Conservation (phyloP, 2,113 vertebrate species). For the Triplophysa siluroides region DNA sequence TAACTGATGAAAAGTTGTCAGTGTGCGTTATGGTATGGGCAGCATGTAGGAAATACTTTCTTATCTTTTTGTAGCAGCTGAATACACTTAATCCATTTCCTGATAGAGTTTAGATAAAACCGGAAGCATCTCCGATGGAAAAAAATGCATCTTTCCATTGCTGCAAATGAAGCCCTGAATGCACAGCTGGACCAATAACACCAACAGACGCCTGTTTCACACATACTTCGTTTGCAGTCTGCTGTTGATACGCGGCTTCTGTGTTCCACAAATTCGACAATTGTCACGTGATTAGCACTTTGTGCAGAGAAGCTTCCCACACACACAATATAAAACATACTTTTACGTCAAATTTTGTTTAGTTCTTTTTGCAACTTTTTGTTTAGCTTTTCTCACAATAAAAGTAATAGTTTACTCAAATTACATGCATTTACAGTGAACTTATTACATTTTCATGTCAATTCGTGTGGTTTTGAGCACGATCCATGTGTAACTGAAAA, state of each 20-base stretch:
- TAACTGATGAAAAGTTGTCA: slow-evolving; percentile 46
- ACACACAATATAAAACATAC: too few species aligned
- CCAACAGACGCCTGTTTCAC: neutral
- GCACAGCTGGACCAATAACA: neutral
- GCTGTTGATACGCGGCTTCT: too few species aligned
- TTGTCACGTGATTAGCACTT: too few species aligned
- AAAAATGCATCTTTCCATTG: slow-evolving; percentile 6
- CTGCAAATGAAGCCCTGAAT: neutral
- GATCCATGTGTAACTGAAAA: too few species aligned
- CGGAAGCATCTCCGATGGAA: neutral
- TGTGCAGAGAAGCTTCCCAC: too few species aligned
- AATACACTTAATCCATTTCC: slow-evolving; percentile 33
- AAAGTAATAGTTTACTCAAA: neutral
- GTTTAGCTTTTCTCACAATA: too few species aligned
- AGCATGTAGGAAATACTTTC: slow-evolving; percentile 43
- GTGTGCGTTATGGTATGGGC: slow-evolving; percentile 23
- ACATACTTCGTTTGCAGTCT: too few species aligned
- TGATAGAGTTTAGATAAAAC: slow-evolving; percentile 47
- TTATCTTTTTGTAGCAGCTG: slow-evolving; percentile 49
- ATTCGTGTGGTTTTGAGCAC: too few species aligned
- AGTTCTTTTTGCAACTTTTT: neutral
- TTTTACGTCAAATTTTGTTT: too few species aligned
- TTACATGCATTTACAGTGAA: too few species aligned
- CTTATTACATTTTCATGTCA: too few species aligned
- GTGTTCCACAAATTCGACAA: too few species aligned